A percentile compares a stretch with the other conserved stretches of the same genome.
phyloP scores from a whole-genome alignment of 2,888 invertebrate genomes.

The Acrobeloides nanus region DNA sequence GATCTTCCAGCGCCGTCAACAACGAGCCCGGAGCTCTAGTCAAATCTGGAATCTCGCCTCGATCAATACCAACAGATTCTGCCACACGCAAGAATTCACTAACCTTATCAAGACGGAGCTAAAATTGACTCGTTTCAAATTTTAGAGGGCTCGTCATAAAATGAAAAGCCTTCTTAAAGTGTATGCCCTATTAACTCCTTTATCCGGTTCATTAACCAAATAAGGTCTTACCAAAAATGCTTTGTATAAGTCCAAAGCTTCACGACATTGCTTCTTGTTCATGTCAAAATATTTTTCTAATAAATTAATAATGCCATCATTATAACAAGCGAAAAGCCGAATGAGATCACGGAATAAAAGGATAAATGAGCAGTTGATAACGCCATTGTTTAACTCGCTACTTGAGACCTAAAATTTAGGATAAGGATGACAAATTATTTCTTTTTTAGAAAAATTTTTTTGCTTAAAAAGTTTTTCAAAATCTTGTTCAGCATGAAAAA shows the following conservation, averaged over 20 bases:
- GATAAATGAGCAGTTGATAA: conserved; percentile 98
- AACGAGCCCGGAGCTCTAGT: conserved; percentile 95
- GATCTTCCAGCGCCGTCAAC: conserved; percentile 90
- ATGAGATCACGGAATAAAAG: conserved; percentile 96
- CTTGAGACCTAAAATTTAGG: conserved; percentile 74
- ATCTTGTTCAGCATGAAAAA: too few species aligned
- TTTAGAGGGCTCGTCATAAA: neutral
- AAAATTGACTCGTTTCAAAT: conserved; percentile 8
- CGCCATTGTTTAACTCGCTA: conserved; percentile 92
- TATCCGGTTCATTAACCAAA: neutral
- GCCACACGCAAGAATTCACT: conserved; percentile 84
- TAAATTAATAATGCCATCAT: conserved; percentile 96
- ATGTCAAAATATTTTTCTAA: conserved; percentile 98
- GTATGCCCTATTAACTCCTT: conserved; percentile 1
- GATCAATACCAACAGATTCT: conserved; percentile 88
- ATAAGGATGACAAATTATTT: neutral
- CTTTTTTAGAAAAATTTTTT: too few species aligned
- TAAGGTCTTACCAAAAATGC: conserved; percentile 70
- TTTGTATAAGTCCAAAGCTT: conserved; percentile 95
- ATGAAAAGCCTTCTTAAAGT: conserved; percentile 1
- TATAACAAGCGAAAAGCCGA: conserved; percentile 96
- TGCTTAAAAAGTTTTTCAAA: too few species aligned
- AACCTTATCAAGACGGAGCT: conserved; percentile 87
- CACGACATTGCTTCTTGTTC: conserved; percentile 97
- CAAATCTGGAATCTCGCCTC: conserved; percentile 94